Evolutionary conservation across 2,113 vertebrate species (phyloP).

Genomic region (Barbus barbus): DNA sequence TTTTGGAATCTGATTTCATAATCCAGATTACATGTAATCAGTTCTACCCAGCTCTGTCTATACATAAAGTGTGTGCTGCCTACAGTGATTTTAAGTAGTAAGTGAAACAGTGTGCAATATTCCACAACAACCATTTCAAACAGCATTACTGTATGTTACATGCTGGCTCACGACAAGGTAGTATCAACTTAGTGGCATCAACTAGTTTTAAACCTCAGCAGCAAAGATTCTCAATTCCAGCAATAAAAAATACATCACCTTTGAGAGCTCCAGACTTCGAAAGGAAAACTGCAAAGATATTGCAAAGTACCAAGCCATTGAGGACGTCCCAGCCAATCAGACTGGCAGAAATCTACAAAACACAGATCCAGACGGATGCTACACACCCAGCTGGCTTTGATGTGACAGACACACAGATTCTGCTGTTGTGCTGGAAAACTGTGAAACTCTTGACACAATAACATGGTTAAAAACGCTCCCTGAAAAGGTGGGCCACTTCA

Average conservation of each 20-base stretch:
- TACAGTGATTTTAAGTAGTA: background rate
- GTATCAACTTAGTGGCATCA: background rate
- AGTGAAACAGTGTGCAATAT: background rate
- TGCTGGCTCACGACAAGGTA: background rate
- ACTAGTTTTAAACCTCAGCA: constrained; percentile 1
- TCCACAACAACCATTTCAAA: background rate
- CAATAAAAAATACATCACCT: constrained; percentile 19
- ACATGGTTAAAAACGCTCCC: constrained; percentile 35
- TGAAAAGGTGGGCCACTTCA: constrained; percentile 41
- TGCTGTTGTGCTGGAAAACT: constrained; percentile 23
- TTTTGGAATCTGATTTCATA: too few species aligned
- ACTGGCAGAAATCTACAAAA: constrained; percentile 34
- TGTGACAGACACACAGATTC: constrained; percentile 14
- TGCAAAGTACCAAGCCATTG: constrained; percentile 8
- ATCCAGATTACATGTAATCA: too few species aligned
- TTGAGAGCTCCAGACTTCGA: constrained; percentile 4
- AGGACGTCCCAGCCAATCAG: constrained; percentile 28
- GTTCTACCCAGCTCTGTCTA: too few species aligned
- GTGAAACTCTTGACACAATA: constrained; percentile 31
- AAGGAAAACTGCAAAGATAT: constrained; percentile 19
- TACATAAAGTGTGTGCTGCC: background rate
- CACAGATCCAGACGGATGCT: constrained; percentile 31
- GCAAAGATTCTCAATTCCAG: constrained; percentile 14
- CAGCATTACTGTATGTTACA: background rate
- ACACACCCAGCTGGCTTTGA: constrained; percentile 34